phyloP scores from a whole-genome alignment of 2,888 invertebrate genomes.

The Andrena flavipes region DNA sequence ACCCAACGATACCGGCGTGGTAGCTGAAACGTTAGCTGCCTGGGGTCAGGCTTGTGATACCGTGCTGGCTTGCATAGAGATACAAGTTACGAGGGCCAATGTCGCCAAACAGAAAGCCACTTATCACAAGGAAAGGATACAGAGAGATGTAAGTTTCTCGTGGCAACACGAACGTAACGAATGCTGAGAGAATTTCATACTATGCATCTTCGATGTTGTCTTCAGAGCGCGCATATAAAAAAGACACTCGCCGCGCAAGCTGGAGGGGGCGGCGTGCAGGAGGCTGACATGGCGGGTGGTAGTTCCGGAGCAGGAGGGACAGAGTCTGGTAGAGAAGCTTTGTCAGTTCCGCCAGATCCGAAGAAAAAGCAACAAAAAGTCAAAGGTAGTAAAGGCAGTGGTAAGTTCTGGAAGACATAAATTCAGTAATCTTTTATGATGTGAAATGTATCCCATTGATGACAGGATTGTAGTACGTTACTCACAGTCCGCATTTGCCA shows the following conservation, averaged over 20 bases:
- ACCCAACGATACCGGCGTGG: conserved; percentile 92
- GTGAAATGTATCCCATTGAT: conserved; percentile 31
- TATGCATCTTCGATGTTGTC: conserved; percentile 1
- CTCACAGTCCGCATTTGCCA: conserved; percentile 17
- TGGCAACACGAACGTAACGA: background rate
- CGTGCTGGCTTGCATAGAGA: conserved; percentile 94
- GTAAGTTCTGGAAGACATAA: conserved; percentile 89
- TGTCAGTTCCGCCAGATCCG: conserved; percentile 82
- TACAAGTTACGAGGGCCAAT: conserved; percentile 95
- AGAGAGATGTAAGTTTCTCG: conserved; percentile 90
- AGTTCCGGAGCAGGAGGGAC: conserved; percentile 88
- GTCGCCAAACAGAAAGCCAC: conserved; percentile 92
- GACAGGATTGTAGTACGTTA: conserved; percentile 29
- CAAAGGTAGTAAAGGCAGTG: conserved; percentile 89
- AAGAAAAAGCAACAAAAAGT: conserved; percentile 88
- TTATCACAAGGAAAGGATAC: conserved; percentile 92
- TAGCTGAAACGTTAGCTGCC: conserved; percentile 92
- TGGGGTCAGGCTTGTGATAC: conserved; percentile 97
- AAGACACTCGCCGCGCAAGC: conserved; percentile 94
- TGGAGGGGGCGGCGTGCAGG: conserved; percentile 87
- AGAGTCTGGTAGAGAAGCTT: conserved; percentile 86
- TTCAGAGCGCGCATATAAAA: conserved; percentile 93
- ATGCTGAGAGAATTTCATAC: background rate
- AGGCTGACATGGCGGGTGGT: conserved; percentile 94
- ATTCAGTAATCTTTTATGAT: conserved; percentile 49